A percentile compares a stretch with the other conserved stretches of the same genome.
Conservation (phyloP, 2,797 vertebrate genomes). For the Silurus aristotelis region DNA sequence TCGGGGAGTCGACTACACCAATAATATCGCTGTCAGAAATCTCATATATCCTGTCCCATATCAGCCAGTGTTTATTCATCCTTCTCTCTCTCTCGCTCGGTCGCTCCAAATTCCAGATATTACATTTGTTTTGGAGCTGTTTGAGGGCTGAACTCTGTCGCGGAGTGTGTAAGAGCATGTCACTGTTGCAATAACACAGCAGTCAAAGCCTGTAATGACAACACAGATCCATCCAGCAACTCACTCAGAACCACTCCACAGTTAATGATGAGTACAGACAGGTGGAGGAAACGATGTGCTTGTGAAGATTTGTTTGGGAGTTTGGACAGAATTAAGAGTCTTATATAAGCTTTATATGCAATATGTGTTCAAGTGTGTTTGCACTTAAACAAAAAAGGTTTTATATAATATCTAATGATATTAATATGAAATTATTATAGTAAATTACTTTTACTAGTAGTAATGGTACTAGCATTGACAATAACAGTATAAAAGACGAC, state of each 20-base stretch:
- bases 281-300: neutral
- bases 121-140: conserved; percentile 59
- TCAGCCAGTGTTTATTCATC: conserved; percentile 61
- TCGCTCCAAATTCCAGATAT: conserved; percentile 58
- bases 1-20: conserved; percentile 54
- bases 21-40: conserved; percentile 61
- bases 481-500: neutral
- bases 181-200: conserved; percentile 49
- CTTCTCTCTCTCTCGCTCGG: conserved; percentile 37
- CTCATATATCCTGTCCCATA: conserved; percentile 59
- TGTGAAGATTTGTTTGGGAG: neutral
- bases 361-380: neutral
- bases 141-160: conserved; percentile 53
- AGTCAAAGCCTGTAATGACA: conserved; percentile 49
- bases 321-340: neutral
- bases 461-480: neutral
- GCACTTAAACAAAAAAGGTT: neutral
- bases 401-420: too few relatives aligned
- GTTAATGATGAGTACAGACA: conserved; percentile 45
- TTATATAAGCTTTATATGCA: neutral
- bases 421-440: too few relatives aligned
- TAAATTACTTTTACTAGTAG: neutral
- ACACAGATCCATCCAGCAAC: conserved; percentile 36
- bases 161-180: conserved; percentile 68
- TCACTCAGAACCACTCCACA: conserved; percentile 34